Conservation (phyloP, 2,797 vertebrate species). For the Sebastolobus altivelis region DNA sequence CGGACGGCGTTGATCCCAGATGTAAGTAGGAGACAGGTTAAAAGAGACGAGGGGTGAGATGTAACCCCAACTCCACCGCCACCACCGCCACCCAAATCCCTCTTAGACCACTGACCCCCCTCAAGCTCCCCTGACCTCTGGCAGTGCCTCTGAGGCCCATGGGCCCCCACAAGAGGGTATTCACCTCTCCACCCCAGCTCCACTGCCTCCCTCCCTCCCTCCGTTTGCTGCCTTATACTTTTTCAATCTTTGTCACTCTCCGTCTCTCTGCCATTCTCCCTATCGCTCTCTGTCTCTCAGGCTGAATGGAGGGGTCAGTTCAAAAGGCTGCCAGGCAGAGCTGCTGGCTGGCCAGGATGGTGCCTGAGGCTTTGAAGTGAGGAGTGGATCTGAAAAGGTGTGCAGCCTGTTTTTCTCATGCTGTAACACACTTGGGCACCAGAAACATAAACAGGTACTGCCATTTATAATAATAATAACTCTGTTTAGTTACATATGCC, state of each 20-base stretch:
- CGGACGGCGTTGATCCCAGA: slow-evolving; percentile 44
- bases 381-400: slow-evolving; percentile 66
- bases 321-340: slow-evolving; percentile 74
- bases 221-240: slow-evolving; percentile 35
- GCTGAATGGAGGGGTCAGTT: slow-evolving; percentile 77
- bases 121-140: slow-evolving; percentile 59
- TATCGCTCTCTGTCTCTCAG: slow-evolving; percentile 57
- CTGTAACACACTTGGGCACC: slow-evolving; percentile 12
- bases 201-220: slow-evolving; percentile 34
- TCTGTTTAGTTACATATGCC: slow-evolving; percentile 5
- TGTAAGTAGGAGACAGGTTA: slow-evolving; percentile 51
- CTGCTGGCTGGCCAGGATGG: slow-evolving; percentile 57
- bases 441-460: slow-evolving; percentile 12
- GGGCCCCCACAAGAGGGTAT: slow-evolving; percentile 62
- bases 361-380: slow-evolving; percentile 76
- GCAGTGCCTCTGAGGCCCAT: slow-evolving; percentile 54
- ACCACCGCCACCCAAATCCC: slow-evolving; percentile 22
- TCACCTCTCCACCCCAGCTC: slow-evolving; percentile 50
- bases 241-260: slow-evolving; percentile 55
- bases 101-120: slow-evolving; percentile 19
- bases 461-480: slow-evolving; percentile 1
- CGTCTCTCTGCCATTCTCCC: slow-evolving; percentile 50
- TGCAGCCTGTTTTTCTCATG: slow-evolving; percentile 41
- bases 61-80: slow-evolving; percentile 23
- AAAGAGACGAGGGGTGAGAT: slow-evolving; percentile 46